Evolutionary conservation across 2,888 invertebrate genomes (phyloP), one percentile per base, ranked within the genome.

Genomic region (Lithophane semibrunnea): DNA sequence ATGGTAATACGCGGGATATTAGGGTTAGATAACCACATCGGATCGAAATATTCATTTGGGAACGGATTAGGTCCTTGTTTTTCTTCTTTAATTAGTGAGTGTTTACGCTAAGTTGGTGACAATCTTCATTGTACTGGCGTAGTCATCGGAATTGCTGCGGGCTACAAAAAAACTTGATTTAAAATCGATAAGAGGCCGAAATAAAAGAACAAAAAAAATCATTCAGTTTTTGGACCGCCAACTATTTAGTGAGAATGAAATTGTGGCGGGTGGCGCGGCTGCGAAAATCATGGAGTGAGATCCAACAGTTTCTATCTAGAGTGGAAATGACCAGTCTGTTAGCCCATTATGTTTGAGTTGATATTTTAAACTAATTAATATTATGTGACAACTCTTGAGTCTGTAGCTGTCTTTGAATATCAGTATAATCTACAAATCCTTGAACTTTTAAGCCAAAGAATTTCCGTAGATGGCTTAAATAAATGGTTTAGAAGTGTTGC

Each of bases 1-100:
- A 75, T 72, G 67, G 76, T 83, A 82, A 81, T 88, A 82, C 77
- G 77, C 64, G 42, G 49, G 37, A 65, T 82, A 89, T 86, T 75
- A 79, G 60, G 63, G 56, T 79, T 63, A 65, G 75, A 83, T 86
- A 76, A 74, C 52, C 67, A 71, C 49, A 73, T 75, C 66, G 78
- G 71, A 79, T 76, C 80, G 79, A 72, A 82, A 79, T 71, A 74
- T 71, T 69, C 64, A 78, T 85, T 70, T 77, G 78, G 71, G 75
- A 75, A 67, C 18, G 18, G 29, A 71, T 64, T 64, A 21, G 24
- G 0, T 12, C 13, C 7, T 42, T 60, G 16, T 71, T 70, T 78
- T 76, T 64, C 13, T 21, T 44, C 10, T 18, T 21, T 58, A 13
- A 37, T 60, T 67, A 61, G 5, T 29, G 5, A 2, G 8, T 21